Conservation (phyloP, 2,797 vertebrate species). For the Graptemys geographica region DNA sequence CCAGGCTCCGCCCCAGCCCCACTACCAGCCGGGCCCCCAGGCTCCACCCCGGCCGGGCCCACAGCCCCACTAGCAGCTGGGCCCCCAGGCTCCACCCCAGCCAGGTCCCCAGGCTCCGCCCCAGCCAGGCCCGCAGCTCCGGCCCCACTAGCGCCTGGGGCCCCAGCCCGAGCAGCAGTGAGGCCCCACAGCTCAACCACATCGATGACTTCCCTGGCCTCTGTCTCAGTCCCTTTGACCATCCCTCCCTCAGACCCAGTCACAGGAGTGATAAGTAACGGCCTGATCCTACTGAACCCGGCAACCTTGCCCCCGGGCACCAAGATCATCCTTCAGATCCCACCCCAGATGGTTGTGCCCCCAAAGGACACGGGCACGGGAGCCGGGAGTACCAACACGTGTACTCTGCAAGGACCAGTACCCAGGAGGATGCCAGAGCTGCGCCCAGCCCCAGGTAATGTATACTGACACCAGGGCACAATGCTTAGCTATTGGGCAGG, state of each 20-base stretch:
- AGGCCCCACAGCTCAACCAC: too few species aligned
- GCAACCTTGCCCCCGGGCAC: neutral
- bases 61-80: neutral
- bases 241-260: neutral
- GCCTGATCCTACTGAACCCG: neutral
- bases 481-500: too few species aligned
- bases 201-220: accelerated
- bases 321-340: neutral
- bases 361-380: too few species aligned
- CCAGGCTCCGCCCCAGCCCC: neutral
- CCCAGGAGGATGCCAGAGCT: neutral
- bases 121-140: neutral
- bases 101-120: neutral
- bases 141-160: neutral
- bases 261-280: neutral
- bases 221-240: neutral
- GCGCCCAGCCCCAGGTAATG: neutral
- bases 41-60: neutral
- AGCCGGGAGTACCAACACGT: neutral
- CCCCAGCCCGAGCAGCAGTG: neutral
- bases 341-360: neutral
- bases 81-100: accelerated
- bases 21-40: neutral
- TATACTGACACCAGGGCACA: neutral
- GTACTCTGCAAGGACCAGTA: neutral